phyloP scores from a whole-genome alignment of 2,797 vertebrate species.

The Tamandua tetradactyla region DNA sequence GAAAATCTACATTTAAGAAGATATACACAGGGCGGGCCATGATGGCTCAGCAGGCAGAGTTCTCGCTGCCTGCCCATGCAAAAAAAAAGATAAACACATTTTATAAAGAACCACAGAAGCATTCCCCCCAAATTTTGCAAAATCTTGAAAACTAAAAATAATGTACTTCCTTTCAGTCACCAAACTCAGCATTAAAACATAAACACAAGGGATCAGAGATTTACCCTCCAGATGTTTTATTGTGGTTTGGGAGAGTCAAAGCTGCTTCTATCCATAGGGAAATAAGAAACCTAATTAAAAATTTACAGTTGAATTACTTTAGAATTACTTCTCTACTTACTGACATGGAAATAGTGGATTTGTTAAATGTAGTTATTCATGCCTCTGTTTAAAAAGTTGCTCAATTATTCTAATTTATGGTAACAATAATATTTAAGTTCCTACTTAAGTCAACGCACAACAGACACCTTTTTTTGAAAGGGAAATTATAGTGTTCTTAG shows the following conservation, averaged over 20 bases:
- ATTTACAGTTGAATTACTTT: conserved; percentile 54
- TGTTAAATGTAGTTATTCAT: conserved; percentile 17
- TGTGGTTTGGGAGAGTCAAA: conserved; percentile 63
- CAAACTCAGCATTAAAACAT: conserved; percentile 45
- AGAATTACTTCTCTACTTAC: conserved; percentile 11
- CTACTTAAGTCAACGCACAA: not conserved
- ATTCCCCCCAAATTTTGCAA: conserved; percentile 61
- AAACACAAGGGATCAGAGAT: conserved; percentile 35
- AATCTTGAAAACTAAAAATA: conserved; percentile 59
- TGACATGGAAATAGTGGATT: not conserved
- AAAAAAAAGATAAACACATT: conserved; percentile 16
- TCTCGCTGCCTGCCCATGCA: too few relatives aligned
- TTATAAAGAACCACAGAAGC: conserved; percentile 48
- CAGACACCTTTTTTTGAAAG: not conserved
- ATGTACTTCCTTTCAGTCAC: conserved; percentile 52
- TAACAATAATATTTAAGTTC: conserved; percentile 52
- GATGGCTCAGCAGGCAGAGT: too few relatives aligned
- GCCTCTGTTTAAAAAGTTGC: not conserved
- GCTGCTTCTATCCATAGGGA: conserved; percentile 8
- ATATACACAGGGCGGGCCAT: too few relatives aligned
- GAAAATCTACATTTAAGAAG: conserved; percentile 62
- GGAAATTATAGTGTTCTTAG: not conserved
- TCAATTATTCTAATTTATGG: not conserved
- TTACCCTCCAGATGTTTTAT: conserved; percentile 62
- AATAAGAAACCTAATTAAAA: conserved; percentile 67